phyloP scores from a whole-genome alignment of 1,140 invertebrate species.

The Popillia japonica region DNA sequence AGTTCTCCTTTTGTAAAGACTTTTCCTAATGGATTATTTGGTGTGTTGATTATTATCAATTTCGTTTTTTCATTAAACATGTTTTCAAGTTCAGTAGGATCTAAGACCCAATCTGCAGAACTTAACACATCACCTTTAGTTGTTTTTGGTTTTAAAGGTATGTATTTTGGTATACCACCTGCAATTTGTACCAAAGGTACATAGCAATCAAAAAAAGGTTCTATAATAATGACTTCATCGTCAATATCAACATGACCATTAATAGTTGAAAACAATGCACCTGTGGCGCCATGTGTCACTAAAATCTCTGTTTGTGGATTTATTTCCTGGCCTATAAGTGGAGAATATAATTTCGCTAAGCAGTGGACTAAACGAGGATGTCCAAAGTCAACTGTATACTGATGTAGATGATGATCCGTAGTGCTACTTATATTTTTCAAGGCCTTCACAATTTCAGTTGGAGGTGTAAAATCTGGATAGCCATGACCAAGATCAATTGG shows the following conservation, averaged over 20 bases:
- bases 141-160: constrained; percentile 77
- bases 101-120: constrained; percentile 88
- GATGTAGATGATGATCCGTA: constrained; percentile 80
- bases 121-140: background rate
- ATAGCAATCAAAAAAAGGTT: constrained; percentile 98
- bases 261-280: constrained; percentile 86
- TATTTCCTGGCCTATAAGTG: constrained; percentile 76
- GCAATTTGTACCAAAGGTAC: constrained; percentile 89
- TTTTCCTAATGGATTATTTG: constrained; percentile 94
- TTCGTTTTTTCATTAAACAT: constrained; percentile 93
- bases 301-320: constrained; percentile 74
- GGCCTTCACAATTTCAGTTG: constrained; percentile 80
- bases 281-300: constrained; percentile 92
- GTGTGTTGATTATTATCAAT: constrained; percentile 93
- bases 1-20: constrained; percentile 77
- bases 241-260: constrained; percentile 82
- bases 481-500: constrained; percentile 95
- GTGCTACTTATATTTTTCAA: constrained; percentile 71
- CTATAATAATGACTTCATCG: constrained; percentile 95
- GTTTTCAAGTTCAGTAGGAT: constrained; percentile 80
- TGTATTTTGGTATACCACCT: constrained; percentile 85
- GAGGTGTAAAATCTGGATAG: constrained; percentile 91
- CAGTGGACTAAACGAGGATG: constrained; percentile 89
- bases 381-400: constrained; percentile 90
- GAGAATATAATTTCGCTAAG: constrained; percentile 85